phyloP scores from a whole-genome alignment of 2,888 invertebrate genomes.

The Silvanus unidentatus region DNA sequence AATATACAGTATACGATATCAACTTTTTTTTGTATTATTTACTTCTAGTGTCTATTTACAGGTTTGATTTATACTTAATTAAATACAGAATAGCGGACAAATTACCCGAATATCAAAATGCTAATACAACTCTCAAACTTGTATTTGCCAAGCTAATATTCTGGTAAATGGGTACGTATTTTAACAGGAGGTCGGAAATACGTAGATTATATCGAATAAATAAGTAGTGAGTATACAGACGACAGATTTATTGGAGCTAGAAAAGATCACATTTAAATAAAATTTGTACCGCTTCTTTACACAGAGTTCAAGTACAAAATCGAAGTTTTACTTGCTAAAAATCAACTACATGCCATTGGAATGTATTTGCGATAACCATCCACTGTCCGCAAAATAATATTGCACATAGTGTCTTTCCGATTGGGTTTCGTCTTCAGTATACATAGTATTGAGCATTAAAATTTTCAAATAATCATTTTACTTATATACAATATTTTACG shows the following conservation, averaged over 20 bases:
- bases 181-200: slow-evolving; percentile 9
- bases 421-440: background rate
- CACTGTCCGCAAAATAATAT: slow-evolving; percentile 2
- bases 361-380: background rate
- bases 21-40: slow-evolving; percentile 29
- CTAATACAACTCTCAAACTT: slow-evolving; percentile 1
- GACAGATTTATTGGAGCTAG: too few relatives aligned
- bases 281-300: too few relatives aligned
- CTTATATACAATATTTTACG: slow-evolving; percentile 9
- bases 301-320: too few relatives aligned
- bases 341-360: too few relatives aligned
- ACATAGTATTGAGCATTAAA: slow-evolving; percentile 11
- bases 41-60: slow-evolving; percentile 35
- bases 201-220: slow-evolving; percentile 9
- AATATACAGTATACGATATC: slow-evolving; percentile 31
- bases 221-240: slow-evolving; percentile 9
- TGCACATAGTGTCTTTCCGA: slow-evolving; percentile 1
- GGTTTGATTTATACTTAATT: slow-evolving; percentile 12
- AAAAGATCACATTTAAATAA: too few relatives aligned
- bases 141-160: slow-evolving; percentile 13
- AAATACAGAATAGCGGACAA: slow-evolving; percentile 9
- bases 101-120: background rate
- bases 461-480: background rate
- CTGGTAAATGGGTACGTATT: slow-evolving; percentile 12
- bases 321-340: too few relatives aligned